A percentile compares a stretch with the other conserved stretches of the same genome.
phyloP scores from a whole-genome alignment of 1,140 invertebrate species.

The Pseudachorutes palmiensis region DNA sequence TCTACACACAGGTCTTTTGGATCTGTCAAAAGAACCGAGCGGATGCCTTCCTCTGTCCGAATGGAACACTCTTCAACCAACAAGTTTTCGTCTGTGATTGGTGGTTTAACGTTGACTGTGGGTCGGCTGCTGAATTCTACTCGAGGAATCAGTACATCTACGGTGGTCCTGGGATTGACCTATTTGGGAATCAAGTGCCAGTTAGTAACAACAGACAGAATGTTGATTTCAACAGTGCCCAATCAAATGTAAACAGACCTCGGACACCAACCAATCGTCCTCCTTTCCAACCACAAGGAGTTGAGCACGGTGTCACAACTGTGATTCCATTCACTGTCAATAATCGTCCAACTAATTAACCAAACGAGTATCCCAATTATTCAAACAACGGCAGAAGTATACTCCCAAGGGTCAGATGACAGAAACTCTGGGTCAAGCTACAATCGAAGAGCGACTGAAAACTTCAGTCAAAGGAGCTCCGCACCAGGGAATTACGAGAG shows the following conservation, averaged over 20 bases:
- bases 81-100: constrained; percentile 53
- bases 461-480: too few relatives aligned
- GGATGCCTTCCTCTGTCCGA: constrained; percentile 50
- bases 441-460: neutral
- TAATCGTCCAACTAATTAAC: neutral
- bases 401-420: neutral
- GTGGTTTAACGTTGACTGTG: constrained; percentile 51
- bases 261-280: neutral
- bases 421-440: neutral
- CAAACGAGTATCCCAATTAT: neutral
- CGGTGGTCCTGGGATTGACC: constrained; percentile 32
- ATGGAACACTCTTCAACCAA: constrained; percentile 53
- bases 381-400: neutral
- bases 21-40: constrained; percentile 49
- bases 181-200: constrained; percentile 26
- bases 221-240: neutral
- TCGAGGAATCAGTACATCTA: constrained; percentile 43
- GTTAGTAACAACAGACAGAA: neutral
- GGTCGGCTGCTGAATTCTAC: constrained; percentile 44
- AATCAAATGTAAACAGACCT: neutral
- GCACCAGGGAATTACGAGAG: too few relatives aligned
- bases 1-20: constrained; percentile 47
- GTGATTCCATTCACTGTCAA: neutral
- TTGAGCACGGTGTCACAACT: neutral
- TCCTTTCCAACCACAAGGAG: neutral